Percentiles rank a stretch among this genome's conserved stretches.
These are phyloP conservation scores for Meteorus sp. DNA, from an alignment of 1,140 invertebrate genomes.

Conservation along the genomic window DNA sequence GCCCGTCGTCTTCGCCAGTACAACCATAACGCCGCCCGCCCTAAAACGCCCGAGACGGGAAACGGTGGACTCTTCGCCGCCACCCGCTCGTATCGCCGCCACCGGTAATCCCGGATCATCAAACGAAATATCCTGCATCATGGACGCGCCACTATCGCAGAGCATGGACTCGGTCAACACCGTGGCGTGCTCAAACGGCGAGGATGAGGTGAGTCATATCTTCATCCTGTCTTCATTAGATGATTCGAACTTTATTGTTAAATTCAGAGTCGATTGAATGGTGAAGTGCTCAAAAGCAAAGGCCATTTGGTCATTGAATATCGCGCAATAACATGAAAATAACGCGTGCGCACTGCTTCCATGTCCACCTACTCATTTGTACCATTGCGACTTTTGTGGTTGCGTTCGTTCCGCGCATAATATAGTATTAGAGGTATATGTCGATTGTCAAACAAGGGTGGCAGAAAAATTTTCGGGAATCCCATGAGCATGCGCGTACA, in stretches of 20 bases:
- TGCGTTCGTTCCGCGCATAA: not conserved
- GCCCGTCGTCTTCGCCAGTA: constrained; percentile 58
- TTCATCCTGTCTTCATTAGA: no score
- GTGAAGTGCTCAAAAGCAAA: no score
- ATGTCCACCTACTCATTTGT: no score
- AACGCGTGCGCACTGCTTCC: no score
- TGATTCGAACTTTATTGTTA: no score
- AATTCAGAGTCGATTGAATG: not conserved
- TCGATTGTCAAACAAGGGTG: not conserved
- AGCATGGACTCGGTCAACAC: constrained; percentile 93
- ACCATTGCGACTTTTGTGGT: not conserved
- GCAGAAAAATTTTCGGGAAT: not conserved
- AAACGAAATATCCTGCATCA: constrained; percentile 54
- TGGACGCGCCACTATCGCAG: constrained; percentile 71
- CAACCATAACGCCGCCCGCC: constrained; percentile 60
- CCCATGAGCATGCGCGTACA: constrained; percentile 17
- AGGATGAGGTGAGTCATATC: constrained; percentile 87
- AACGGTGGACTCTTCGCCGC: constrained; percentile 57
- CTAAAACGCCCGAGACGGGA: constrained; percentile 64
- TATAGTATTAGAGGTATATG: no score
- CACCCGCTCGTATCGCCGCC: constrained; percentile 52
- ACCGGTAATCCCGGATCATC: constrained; percentile 51
- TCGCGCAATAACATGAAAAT: no score
- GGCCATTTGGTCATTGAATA: no score
- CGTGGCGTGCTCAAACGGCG: constrained; percentile 69